Conservation (phyloP, 2,888 invertebrate species). For the Heteromyza rotundicornis region DNA sequence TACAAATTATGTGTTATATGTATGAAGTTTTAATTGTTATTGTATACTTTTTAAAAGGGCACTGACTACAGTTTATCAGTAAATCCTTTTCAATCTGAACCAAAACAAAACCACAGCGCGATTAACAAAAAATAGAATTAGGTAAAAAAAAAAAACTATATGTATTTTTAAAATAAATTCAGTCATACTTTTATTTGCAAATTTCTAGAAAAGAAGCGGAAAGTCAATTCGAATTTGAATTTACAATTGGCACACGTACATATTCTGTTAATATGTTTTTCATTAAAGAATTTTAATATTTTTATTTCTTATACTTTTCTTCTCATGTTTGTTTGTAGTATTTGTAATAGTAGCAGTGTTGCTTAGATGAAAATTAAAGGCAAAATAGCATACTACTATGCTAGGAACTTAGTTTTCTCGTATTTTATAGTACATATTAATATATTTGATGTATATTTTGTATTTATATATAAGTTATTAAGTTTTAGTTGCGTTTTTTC, state of each 20-base stretch:
- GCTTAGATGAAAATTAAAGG: slow-evolving; percentile 44
- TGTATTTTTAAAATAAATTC: too few relatives aligned
- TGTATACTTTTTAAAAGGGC: too few relatives aligned
- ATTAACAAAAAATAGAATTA: too few relatives aligned
- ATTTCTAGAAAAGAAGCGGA: too few relatives aligned
- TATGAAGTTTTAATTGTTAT: too few relatives aligned
- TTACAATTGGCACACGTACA: background rate
- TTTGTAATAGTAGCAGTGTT: slow-evolving; percentile 18
- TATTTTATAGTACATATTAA: slow-evolving; percentile 13
- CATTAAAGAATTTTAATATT: background rate
- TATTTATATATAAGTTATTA: slow-evolving; percentile 13
- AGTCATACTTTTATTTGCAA: too few relatives aligned
- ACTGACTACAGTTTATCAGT: too few relatives aligned
- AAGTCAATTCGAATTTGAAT: too few relatives aligned
- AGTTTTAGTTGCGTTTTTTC: slow-evolving; percentile 12
- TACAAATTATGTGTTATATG: too few relatives aligned
- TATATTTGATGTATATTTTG: slow-evolving; percentile 38
- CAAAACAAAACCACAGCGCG: too few relatives aligned
- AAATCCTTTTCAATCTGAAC: too few relatives aligned
- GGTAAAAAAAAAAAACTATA: too few relatives aligned
- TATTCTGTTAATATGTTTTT: background rate
- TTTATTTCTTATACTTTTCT: slow-evolving; percentile 6
- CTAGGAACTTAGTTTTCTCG: slow-evolving; percentile 51
- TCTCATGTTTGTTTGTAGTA: background rate
- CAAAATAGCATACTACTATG: slow-evolving; percentile 46